These are phyloP conservation scores for Cassiopea xamachana DNA, from an alignment of 30 jellyfish, hydroid and myxozoan species.

Conservation along the genomic window DNA sequence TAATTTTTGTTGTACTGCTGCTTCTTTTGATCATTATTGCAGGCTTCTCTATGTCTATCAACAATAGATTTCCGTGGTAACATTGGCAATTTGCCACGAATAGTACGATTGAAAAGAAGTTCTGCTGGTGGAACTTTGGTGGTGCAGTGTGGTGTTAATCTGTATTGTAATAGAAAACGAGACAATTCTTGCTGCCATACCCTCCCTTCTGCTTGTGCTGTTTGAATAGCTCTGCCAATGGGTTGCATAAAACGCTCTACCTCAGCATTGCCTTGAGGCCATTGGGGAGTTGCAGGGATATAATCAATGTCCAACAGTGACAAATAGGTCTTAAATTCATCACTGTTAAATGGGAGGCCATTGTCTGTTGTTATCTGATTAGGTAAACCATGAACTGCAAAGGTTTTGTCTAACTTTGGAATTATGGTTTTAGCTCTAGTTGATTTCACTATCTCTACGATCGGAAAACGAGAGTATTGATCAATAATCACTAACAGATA, in stretches of 20 bases:
- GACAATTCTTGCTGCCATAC: conserved; percentile 65
- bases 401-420: conserved; percentile 32
- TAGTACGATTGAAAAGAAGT: conserved; percentile 32
- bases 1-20: conserved; percentile 33
- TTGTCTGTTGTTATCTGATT: conserved; percentile 36
- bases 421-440: conserved; percentile 38
- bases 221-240: conserved; percentile 42
- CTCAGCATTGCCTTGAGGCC: conserved; percentile 67
- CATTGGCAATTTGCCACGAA: conserved; percentile 61
- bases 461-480: conserved; percentile 51
- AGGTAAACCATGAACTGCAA: conserved; percentile 43
- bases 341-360: conserved; percentile 67
- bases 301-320: conserved; percentile 17
- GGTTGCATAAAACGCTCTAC: conserved; percentile 43
- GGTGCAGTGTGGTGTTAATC: not conserved
- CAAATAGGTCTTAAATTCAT: conserved; percentile 11
- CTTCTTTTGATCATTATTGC: conserved; percentile 25
- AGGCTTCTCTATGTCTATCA: conserved; percentile 26
- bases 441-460: conserved; percentile 60
- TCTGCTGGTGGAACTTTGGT: conserved; percentile 14
- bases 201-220: conserved; percentile 48
- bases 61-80: not conserved
- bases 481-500: conserved; percentile 51
- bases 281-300: conserved; percentile 10
- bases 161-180: conserved; percentile 30